Conservation (phyloP, 2,113 vertebrate species). For the Gnathonemus longibarbis region DNA sequence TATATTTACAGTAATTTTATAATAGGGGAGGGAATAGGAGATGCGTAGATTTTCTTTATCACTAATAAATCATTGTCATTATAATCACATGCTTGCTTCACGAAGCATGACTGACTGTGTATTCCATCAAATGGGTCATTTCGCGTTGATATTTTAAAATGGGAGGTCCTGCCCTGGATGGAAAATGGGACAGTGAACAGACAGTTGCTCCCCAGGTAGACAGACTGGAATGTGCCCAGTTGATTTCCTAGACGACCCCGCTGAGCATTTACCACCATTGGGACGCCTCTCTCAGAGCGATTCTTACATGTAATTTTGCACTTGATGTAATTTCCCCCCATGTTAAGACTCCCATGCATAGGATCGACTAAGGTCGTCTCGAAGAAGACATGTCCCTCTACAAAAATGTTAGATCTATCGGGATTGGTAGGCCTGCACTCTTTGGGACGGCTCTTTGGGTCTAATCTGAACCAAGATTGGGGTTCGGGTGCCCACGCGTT, state of each 20-base stretch:
- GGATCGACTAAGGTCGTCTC: neutral
- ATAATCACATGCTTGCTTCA: neutral
- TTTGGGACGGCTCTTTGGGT: neutral
- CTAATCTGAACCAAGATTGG: neutral
- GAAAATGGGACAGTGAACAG: neutral
- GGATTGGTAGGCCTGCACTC: neutral
- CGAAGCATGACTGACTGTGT: neutral
- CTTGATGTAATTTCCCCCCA: neutral
- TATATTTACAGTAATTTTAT: neutral
- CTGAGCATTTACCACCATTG: neutral
- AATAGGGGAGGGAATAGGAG: neutral
- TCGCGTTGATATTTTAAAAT: neutral
- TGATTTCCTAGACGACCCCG: neutral
- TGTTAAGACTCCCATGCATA: neutral
- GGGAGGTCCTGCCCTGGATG: neutral
- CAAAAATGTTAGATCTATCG: neutral
- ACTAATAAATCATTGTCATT: neutral
- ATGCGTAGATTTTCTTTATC: neutral
- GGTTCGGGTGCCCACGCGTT: neutral
- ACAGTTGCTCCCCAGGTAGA: neutral
- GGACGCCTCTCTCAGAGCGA: neutral
- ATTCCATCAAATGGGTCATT: neutral
- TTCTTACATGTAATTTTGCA: neutral
- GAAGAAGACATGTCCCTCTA: neutral
- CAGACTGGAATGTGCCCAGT: neutral